These are phyloP conservation scores for Clunio marinus DNA, from an alignment of 2,888 invertebrate species.

Conservation along the genomic window DNA sequence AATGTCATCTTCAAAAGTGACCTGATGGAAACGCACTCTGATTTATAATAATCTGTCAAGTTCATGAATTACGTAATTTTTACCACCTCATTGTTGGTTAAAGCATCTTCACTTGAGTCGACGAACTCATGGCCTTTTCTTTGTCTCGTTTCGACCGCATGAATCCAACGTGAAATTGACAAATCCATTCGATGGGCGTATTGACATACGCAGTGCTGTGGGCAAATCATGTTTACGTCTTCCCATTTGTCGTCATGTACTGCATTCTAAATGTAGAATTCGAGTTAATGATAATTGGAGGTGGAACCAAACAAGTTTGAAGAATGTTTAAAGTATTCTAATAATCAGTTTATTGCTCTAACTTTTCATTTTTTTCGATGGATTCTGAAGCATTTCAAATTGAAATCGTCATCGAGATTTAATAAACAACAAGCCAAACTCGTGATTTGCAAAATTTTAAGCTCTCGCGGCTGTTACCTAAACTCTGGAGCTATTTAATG, in stretches of 20 bases:
- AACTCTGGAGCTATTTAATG: too few species aligned
- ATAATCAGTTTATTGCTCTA: too few species aligned
- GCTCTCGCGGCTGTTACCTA: too few species aligned
- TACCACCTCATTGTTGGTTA: conserved; percentile 12
- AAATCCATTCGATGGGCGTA: conserved; percentile 56
- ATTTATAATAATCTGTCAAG: conserved; percentile 41
- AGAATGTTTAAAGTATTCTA: too few species aligned
- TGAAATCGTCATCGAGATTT: too few species aligned
- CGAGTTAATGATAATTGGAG: too few species aligned
- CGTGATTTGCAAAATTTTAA: too few species aligned
- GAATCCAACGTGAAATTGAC: conserved; percentile 55
- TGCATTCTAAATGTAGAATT: too few species aligned
- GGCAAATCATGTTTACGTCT: conserved; percentile 49
- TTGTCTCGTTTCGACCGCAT: conserved; percentile 43
- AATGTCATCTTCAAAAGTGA: conserved; percentile 50
- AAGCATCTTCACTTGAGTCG: neutral
- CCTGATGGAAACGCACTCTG: conserved; percentile 45
- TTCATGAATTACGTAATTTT: neutral
- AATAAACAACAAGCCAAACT: too few species aligned
- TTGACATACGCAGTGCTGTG: conserved; percentile 55
- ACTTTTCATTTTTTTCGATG: too few species aligned
- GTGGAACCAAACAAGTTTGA: too few species aligned
- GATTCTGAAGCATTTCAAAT: too few species aligned
- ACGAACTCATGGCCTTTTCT: conserved; percentile 24
- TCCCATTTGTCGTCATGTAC: conserved; percentile 42